Base-by-base conservation (phyloP, 2,888 invertebrate genomes). In the Idaea biselata region DNA sequence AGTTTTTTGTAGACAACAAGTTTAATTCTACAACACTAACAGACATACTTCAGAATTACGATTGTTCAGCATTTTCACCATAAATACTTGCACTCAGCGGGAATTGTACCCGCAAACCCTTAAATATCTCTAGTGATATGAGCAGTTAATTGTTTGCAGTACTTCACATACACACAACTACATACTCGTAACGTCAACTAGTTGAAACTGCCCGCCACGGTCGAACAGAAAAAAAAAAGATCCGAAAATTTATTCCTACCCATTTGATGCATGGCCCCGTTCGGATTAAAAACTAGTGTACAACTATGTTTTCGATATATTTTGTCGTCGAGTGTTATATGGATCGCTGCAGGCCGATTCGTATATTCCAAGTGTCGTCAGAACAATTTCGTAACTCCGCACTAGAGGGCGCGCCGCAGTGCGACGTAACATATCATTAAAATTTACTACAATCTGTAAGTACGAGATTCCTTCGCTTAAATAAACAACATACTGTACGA, bases 351-450 rank as follows among this genome's bases (percentile, higher is more conserved):
- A 64, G 70, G 73, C 69, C 64, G 73, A 71, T 68, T 75, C 11
- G 44, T 44, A 44, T 44, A 44, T 44, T 66, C 67, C 66, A 71
- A 77, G 69, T 71, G 70, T 68, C 65, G 70, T 72, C 75, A 76
- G 72, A 65, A 66, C 70, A 67, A 68, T 69, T 62, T 69, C 68
- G 70, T 68, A 75, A 72, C 68, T 72, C 65, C 67, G 63, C 63
- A 68, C 70, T 61, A 66, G 66, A 61, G 73, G 72, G 54, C 63
- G 63, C 70, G 77, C 83, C 87, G 87, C 89, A 88, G 75, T 88
- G 89, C 88, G 88, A 76, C 87, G 84, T 80, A 74, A 82, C 83
- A 80, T 80, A 78, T 85, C 87, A 88, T 86, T 86, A 83, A 82
- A 83, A 84, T 84, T 82, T 83, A 86, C 76, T 78, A 76, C 71